These are phyloP conservation scores for Myotis daubentonii DNA, from an alignment of 2,797 vertebrate species.

Conservation along the genomic window DNA sequence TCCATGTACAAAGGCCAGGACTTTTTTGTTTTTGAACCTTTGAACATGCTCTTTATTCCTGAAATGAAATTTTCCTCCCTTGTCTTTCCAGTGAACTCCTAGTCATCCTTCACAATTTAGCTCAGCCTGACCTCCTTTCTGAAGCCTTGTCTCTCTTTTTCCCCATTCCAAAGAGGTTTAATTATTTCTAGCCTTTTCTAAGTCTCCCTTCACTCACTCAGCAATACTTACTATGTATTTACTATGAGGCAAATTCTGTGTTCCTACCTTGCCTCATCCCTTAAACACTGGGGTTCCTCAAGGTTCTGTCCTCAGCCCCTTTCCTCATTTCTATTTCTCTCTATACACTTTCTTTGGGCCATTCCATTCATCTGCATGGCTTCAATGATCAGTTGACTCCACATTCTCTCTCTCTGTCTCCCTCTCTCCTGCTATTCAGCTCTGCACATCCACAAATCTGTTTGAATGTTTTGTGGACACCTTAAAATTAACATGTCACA, in stretches of 20 bases:
- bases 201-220: constrained; percentile 7
- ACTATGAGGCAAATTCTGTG: neutral
- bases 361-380: neutral
- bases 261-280: neutral
- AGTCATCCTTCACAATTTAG: neutral
- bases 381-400: neutral
- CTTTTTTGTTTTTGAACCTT: constrained; percentile 15
- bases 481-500: constrained; percentile 43
- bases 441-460: neutral
- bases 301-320: neutral
- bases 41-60: constrained; percentile 12
- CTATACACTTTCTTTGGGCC: neutral
- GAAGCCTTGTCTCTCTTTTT: neutral
- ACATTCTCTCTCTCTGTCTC: neutral
- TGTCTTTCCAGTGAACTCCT: constrained; percentile 12
- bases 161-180: neutral
- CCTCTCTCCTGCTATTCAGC: neutral
- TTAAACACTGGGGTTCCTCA: neutral
- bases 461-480: constrained; percentile 43
- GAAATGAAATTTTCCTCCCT: constrained; percentile 37
- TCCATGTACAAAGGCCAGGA: neutral
- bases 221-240: neutral
- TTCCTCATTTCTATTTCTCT: neutral
- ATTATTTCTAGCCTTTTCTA: constrained; percentile 11
- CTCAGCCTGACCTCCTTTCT: neutral